A percentile compares a stretch with the other conserved stretches of the same genome.
Evolutionary conservation across 2,888 invertebrate genomes (phyloP).

Genomic region (Argyresthia goedartella): DNA sequence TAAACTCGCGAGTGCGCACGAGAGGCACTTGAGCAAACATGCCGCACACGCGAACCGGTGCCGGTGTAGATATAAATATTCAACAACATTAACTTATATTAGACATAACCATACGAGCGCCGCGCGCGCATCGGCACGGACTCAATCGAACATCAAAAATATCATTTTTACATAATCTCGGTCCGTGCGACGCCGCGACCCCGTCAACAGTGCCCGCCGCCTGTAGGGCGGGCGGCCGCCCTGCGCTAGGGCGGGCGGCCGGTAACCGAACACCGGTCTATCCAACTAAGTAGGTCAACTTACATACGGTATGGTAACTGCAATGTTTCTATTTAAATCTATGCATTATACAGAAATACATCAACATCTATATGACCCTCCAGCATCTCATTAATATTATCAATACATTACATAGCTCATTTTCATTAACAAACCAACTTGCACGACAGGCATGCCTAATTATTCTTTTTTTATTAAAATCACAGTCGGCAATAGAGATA

Average conservation of each 20-base stretch:
- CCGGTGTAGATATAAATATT: conserved; percentile 32
- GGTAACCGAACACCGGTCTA: conserved; percentile 55
- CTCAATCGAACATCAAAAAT: no score
- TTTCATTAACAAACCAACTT: neutral
- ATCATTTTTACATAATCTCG: no score
- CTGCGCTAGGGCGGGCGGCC: conserved; percentile 39
- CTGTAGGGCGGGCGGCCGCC: conserved; percentile 21
- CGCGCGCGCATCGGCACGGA: no score
- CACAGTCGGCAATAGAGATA: conserved; percentile 1
- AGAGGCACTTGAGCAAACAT: conserved; percentile 57
- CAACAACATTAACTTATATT: conserved; percentile 31
- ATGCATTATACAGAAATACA: conserved; percentile 14
- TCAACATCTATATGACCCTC: neutral
- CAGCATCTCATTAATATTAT: neutral
- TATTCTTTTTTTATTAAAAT: conserved; percentile 1
- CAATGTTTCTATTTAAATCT: conserved; percentile 42
- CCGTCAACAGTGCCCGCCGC: neutral
- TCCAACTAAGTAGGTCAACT: conserved; percentile 58
- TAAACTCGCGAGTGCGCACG: conserved; percentile 47
- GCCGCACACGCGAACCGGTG: conserved; percentile 22
- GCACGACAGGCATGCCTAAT: neutral
- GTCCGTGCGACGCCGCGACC: no score
- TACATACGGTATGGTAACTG: conserved; percentile 50
- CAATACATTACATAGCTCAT: neutral
- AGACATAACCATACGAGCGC: no score